Conservation (phyloP, 2,113 vertebrate genomes). For the Centropus unirufus region DNA sequence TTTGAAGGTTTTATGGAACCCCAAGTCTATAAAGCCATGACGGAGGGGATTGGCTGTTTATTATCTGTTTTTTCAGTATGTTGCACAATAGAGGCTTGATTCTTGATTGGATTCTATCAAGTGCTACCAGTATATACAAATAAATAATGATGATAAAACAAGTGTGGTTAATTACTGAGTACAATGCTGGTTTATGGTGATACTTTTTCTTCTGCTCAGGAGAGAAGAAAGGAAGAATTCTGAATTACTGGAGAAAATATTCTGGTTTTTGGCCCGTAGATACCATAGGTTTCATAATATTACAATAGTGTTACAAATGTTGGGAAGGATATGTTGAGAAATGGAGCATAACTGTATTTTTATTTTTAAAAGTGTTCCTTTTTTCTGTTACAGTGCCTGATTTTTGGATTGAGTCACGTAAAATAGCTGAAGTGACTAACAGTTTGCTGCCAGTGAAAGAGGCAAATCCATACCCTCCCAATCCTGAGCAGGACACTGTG, state of each 20-base stretch:
- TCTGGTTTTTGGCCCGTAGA: not conserved
- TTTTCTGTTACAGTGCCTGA: not conserved
- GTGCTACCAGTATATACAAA: not conserved
- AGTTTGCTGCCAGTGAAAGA: not conserved
- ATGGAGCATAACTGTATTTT: not conserved
- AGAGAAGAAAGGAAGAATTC: not conserved
- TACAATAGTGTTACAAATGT: not conserved
- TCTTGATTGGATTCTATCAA: not conserved
- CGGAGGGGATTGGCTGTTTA: not conserved
- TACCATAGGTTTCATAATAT: not conserved
- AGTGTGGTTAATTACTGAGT: not conserved
- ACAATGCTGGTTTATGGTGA: not conserved
- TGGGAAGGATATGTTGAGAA: not conserved
- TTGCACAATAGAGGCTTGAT: not conserved
- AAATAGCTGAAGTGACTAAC: not conserved
- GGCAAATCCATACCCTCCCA: not conserved
- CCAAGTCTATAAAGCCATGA: not conserved
- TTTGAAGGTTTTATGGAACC: not conserved
- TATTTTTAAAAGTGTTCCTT: not conserved
- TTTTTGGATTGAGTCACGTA: not conserved
- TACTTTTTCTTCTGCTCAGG: not conserved
- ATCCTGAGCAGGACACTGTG: not conserved
- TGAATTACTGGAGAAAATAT: not conserved
- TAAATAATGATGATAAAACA: not conserved
- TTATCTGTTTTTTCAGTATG: not conserved